Base-by-base conservation (phyloP, 2,797 vertebrate species). In the Parotocinclus haroldoi region DNA sequence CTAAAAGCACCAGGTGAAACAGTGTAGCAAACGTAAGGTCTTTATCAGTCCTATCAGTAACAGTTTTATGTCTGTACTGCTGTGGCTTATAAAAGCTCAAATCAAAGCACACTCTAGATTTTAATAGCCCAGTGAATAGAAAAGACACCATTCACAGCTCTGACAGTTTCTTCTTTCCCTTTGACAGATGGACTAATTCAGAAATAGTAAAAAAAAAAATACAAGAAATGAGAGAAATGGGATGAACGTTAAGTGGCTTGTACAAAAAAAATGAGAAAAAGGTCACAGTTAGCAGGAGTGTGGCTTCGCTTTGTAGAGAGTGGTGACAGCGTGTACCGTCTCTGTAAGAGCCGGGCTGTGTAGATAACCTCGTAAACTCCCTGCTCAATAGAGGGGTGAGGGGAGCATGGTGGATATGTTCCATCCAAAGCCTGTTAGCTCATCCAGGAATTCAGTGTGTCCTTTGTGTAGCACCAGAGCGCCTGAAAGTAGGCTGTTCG, bases 361-460 rank as follows among this genome's bases (percentile, higher is more conserved):
- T 52, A 45, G 57, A 49, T 1, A 38, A 2, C 16, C 18, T 44
- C 65, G 66, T 16, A 62, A 56, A 69, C 39, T 16, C 9, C 7
- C 9, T 39, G n/a, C 36, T 51, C 54, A 58, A 57, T 63, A 44
- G 5, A 53, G 4, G n/a, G 45, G 37, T 45, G 39, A 58, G 45
- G 59, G 4, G 7, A 73, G 55, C 36, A 38, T 51, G 65, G 36
- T 55, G 54, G 27, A 67, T 61, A 11, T 14, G 53, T 38, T 54
- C 59, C 54, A 68, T 61, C 46, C 40, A 14, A 66, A 75, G 44
- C 45, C 58, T 27, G 57, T 73, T 37, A 75, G 69, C 63, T 75
- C 56, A 68, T 61, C 40, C 11, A 9, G 63, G 52, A 68, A 58
- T 36, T 49, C 54, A 74, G 60, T 74, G 55, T 45, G 49, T 53